phyloP scores from a whole-genome alignment of 1,140 invertebrate species.

The Tetragonula clypearis region DNA sequence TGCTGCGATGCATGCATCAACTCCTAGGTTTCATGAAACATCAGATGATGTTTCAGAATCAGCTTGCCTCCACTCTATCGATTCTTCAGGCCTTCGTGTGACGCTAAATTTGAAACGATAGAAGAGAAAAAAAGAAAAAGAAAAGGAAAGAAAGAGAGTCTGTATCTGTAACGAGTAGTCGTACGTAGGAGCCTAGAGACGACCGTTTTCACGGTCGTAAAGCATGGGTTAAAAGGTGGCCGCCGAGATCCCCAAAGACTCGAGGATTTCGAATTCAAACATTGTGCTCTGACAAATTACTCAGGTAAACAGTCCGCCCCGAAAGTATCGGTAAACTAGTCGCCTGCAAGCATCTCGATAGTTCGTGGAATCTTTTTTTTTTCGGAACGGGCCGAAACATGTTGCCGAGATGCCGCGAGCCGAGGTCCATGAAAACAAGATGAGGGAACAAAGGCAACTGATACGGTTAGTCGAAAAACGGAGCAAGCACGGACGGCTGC shows the following conservation, averaged over 20 bases:
- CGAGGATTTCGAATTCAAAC: constrained; percentile 52
- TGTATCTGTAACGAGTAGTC: too few relatives aligned
- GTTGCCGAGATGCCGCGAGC: not conserved
- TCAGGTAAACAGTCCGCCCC: constrained; percentile 76
- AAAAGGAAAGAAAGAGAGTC: too few relatives aligned
- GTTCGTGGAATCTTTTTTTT: constrained; percentile 18
- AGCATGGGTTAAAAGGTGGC: constrained; percentile 48
- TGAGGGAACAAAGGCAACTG: constrained; percentile 22
- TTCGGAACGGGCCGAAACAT: too few relatives aligned
- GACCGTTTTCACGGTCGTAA: constrained; percentile 21
- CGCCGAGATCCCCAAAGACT: not conserved
- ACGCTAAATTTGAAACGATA: too few relatives aligned
- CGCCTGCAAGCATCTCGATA: not conserved
- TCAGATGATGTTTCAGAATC: too few relatives aligned
- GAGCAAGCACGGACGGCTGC: not conserved
- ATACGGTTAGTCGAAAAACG: not conserved
- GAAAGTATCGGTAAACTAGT: constrained; percentile 35
- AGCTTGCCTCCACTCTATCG: too few relatives aligned
- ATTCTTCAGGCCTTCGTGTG: too few relatives aligned
- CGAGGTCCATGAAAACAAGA: constrained; percentile 5
- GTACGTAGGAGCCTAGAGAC: not conserved
- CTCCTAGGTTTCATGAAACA: too few relatives aligned
- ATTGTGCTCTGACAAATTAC: constrained; percentile 77
- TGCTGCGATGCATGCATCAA: too few relatives aligned
- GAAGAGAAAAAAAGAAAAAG: too few relatives aligned